Evolutionary conservation across 1,140 invertebrate genomes (phyloP).

Genomic region (Hestina assimilis): DNA sequence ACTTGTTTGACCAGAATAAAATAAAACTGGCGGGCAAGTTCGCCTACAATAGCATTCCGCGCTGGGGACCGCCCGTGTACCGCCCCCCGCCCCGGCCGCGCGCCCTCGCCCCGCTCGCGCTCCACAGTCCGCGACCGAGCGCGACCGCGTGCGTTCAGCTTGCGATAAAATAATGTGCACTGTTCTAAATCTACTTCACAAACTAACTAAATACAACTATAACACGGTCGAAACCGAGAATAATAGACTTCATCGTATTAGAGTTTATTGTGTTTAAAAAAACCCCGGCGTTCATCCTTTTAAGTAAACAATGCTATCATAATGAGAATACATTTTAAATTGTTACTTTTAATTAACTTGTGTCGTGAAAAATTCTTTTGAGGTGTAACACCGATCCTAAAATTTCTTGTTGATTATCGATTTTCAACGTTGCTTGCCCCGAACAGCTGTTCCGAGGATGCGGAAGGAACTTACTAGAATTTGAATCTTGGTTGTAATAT

Average conservation of each 20-base stretch:
- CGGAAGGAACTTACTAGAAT: conserved; percentile 34
- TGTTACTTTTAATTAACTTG: neutral
- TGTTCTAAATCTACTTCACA: conserved; percentile 26
- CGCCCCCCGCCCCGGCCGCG: conserved; percentile 56
- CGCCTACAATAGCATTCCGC: conserved; percentile 75
- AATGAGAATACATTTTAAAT: conserved; percentile 5
- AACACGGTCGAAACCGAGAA: neutral
- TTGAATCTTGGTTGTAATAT: neutral
- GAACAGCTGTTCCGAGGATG: conserved; percentile 70
- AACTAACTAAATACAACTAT: conserved; percentile 22
- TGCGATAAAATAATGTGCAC: conserved; percentile 34
- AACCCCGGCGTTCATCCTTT: neutral
- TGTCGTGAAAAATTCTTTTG: conserved; percentile 29
- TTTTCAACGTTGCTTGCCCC: conserved; percentile 50
- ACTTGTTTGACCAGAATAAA: conserved; percentile 77
- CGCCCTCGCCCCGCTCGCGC: conserved; percentile 40
- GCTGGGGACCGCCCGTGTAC: conserved; percentile 49
- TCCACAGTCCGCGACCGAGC: conserved; percentile 53
- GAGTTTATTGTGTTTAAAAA: neutral
- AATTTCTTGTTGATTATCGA: conserved; percentile 60
- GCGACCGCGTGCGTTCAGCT: conserved; percentile 50
- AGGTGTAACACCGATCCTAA: conserved; percentile 44
- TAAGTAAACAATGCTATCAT: neutral
- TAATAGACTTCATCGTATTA: neutral
- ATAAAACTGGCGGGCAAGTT: conserved; percentile 75